A percentile compares a stretch with the other conserved stretches of the same genome.
Evolutionary conservation across 2,888 invertebrate species (phyloP).

Genomic region (Sesamia inferens): DNA sequence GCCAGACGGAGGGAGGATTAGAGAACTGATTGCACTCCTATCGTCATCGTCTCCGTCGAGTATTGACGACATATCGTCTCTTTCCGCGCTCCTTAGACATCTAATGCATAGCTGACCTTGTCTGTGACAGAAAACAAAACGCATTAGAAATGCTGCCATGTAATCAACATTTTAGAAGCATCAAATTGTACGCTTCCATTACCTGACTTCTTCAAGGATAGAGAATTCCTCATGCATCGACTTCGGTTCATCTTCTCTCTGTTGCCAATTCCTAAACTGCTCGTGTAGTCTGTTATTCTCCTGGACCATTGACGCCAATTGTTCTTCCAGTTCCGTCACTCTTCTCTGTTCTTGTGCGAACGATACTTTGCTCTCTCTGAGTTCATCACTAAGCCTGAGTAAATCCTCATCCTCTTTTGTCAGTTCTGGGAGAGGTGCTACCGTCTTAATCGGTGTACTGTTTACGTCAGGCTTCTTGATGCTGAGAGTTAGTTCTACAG

Average conservation of each 20-base stretch:
- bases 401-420: constrained; percentile 88
- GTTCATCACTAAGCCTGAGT: constrained; percentile 91
- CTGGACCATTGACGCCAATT: constrained; percentile 92
- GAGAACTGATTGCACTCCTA: constrained; percentile 91
- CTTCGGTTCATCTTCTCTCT: constrained; percentile 93
- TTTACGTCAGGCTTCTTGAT: constrained; percentile 76
- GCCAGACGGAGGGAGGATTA: constrained; percentile 84
- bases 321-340: constrained; percentile 94
- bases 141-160: not conserved
- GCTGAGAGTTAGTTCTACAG: constrained; percentile 70
- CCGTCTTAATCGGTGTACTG: constrained; percentile 79
- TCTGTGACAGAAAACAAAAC: constrained; percentile 80
- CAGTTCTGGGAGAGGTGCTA: constrained; percentile 85
- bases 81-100: constrained; percentile 92
- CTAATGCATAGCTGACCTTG: constrained; percentile 95
- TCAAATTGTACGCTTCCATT: constrained; percentile 60
- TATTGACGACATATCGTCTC: constrained; percentile 92
- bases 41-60: constrained; percentile 94
- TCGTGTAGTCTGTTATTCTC: constrained; percentile 93
- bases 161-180: not conserved
- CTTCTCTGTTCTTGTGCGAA: constrained; percentile 93
- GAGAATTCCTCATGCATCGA: constrained; percentile 95
- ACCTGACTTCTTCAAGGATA: constrained; percentile 96
- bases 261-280: constrained; percentile 91
- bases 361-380: constrained; percentile 92